These are phyloP conservation scores for Malaclemys terrapin DNA, from an alignment of 2,113 vertebrate genomes.

Conservation along the genomic window DNA sequence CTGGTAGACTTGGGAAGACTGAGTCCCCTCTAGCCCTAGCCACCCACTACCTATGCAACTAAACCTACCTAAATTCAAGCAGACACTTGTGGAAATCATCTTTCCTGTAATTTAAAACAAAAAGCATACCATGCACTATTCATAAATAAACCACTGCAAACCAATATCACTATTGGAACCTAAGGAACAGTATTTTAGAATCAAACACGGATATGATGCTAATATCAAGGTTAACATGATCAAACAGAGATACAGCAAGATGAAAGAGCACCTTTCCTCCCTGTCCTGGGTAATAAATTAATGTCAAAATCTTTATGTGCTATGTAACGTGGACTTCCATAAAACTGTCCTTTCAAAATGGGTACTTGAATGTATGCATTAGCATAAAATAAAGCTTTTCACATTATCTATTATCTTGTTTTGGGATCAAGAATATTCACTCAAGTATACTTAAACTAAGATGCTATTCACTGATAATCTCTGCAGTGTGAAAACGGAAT, in stretches of 20 bases:
- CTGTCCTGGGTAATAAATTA: constrained; percentile 50
- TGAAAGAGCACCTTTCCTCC: constrained; percentile 30
- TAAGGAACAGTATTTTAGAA: neutral
- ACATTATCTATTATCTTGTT: constrained; percentile 53
- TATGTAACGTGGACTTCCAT: constrained; percentile 44
- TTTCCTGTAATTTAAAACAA: constrained; percentile 1
- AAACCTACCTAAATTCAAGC: neutral
- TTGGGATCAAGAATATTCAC: constrained; percentile 51
- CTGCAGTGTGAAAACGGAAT: constrained; percentile 41
- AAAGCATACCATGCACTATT: neutral
- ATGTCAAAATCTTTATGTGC: constrained; percentile 13
- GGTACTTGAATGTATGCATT: constrained; percentile 20
- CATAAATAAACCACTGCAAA: constrained; percentile 1
- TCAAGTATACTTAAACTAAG: constrained; percentile 44
- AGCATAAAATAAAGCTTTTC: constrained; percentile 51
- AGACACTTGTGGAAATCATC: neutral
- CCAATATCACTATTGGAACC: neutral
- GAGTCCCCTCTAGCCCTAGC: neutral
- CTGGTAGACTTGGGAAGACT: neutral
- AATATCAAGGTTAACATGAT: constrained; percentile 45
- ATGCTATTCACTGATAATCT: constrained; percentile 50
- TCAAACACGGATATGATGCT: constrained; percentile 15
- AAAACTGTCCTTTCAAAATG: constrained; percentile 15
- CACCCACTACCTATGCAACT: neutral
- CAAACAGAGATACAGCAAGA: constrained; percentile 37